Percentiles rank a stretch among this genome's conserved stretches.
phyloP scores from a whole-genome alignment of 2,797 vertebrate species.

The Poeciliopsis turneri region DNA sequence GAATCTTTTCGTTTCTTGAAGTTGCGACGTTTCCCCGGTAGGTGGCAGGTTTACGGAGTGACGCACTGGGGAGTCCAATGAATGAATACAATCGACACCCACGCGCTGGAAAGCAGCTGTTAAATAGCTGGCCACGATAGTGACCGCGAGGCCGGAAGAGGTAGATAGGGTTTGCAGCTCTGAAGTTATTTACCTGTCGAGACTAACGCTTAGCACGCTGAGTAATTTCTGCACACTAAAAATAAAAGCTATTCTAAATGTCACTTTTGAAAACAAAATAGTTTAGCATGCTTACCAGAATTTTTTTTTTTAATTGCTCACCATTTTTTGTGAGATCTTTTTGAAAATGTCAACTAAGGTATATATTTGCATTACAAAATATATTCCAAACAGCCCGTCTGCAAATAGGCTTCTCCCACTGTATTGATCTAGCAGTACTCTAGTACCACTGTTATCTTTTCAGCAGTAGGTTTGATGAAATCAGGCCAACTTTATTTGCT shows the following conservation, averaged over 20 bases:
- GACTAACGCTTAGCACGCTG: neutral
- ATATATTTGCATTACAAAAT: neutral
- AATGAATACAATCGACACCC: neutral
- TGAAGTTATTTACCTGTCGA: neutral
- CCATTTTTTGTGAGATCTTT: neutral
- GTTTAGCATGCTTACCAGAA: neutral
- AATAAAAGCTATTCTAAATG: neutral
- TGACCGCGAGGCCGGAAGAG: neutral
- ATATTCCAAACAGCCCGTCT: neutral
- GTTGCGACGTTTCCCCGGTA: neutral
- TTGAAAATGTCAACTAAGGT: neutral
- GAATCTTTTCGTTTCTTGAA: neutral
- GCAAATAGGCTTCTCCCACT: neutral
- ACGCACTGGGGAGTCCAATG: neutral
- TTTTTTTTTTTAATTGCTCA: neutral
- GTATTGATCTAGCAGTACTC: neutral
- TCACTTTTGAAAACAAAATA: neutral
- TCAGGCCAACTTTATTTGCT: constrained; percentile 5
- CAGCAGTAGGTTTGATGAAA: neutral
- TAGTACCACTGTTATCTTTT: neutral
- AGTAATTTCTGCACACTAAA: neutral
- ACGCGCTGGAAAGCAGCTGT: neutral
- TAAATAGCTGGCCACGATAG: neutral
- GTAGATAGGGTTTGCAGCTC: neutral
- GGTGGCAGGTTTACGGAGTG: neutral